Evolutionary conservation across 2,113 vertebrate species (phyloP).

Genomic region (Mustelus asterias): DNA sequence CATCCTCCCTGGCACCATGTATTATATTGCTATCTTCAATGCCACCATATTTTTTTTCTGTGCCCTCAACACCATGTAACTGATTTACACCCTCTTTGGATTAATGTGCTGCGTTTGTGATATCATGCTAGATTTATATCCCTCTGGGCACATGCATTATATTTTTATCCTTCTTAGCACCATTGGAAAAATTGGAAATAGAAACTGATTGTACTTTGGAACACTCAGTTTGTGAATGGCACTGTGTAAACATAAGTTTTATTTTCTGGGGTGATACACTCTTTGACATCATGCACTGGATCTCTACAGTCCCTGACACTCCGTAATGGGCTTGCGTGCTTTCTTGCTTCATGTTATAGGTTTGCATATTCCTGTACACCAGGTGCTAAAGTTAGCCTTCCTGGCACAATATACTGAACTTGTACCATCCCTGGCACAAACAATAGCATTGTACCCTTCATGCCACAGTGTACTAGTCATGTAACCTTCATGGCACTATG

Average conservation of each 20-base stretch:
- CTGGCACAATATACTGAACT: too few relatives aligned
- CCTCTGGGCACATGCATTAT: not conserved
- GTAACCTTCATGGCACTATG: not conserved
- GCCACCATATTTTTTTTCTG: too few relatives aligned
- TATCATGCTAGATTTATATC: not conserved
- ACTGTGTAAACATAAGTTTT: not conserved
- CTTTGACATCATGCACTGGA: too few relatives aligned
- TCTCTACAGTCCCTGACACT: not conserved
- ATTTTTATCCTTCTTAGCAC: not conserved
- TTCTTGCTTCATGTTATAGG: too few relatives aligned
- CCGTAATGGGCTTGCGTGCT: too few relatives aligned
- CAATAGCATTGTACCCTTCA: not conserved
- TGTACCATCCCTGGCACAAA: too few relatives aligned
- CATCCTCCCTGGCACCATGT: not conserved
- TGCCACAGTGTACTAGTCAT: not conserved
- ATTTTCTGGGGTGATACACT: too few relatives aligned
- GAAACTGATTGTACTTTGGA: too few relatives aligned
- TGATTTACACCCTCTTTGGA: not conserved
- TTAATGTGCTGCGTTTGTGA: not conserved
- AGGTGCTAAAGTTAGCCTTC: too few relatives aligned
- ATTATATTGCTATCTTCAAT: not conserved
- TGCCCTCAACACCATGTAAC: too few relatives aligned
- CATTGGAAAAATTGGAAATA: not conserved
- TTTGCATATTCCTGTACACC: too few relatives aligned
- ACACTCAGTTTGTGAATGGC: not conserved